phyloP scores from a whole-genome alignment of 2,113 vertebrate genomes.

The Eupsittula cactorum region DNA sequence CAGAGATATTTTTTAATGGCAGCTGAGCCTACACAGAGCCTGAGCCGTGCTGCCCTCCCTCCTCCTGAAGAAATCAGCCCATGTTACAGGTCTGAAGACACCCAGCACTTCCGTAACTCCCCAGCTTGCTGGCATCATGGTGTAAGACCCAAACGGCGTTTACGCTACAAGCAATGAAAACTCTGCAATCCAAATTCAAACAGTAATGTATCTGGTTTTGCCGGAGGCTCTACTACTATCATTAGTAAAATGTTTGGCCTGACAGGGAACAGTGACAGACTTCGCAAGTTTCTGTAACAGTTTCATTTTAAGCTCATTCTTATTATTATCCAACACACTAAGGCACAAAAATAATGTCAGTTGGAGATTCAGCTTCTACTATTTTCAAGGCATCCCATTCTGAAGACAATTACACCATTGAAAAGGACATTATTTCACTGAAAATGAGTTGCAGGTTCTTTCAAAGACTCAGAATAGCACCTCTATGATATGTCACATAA shows the following conservation, averaged over 20 bases:
- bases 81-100: background rate
- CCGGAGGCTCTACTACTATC: background rate
- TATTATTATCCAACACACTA: background rate
- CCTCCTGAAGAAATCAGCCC: background rate
- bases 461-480: background rate
- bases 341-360: background rate
- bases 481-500: accelerated
- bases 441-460: background rate
- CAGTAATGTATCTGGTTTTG: background rate
- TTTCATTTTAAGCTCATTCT: background rate
- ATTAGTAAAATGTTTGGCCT: background rate
- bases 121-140: background rate
- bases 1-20: background rate
- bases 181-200: background rate
- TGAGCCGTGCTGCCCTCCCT: background rate
- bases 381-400: background rate
- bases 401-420: background rate
- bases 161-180: background rate
- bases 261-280: background rate
- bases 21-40: background rate
- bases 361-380: background rate
- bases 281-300: background rate
- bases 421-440: background rate
- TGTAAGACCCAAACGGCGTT: background rate
- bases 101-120: background rate